A percentile compares a stretch with the other conserved stretches of the same genome.
Evolutionary conservation across 2,113 vertebrate species (phyloP).

Genomic region (Cacatua alba): DNA sequence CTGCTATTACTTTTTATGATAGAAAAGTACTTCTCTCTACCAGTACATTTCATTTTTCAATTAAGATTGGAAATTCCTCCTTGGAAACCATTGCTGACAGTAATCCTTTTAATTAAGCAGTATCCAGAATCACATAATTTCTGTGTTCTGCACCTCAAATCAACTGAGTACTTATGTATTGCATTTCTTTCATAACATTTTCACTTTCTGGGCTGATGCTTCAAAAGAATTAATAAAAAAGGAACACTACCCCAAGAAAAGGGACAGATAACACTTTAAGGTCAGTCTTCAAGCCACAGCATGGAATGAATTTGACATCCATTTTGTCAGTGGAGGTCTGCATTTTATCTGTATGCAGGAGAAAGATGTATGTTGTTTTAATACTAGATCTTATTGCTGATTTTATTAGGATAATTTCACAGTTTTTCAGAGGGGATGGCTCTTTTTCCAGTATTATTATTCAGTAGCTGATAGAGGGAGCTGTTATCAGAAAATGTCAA

Average conservation of each 20-base stretch:
- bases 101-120: conserved; percentile 11
- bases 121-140: neutral
- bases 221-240: neutral
- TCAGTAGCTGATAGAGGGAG: neutral
- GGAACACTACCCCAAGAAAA: neutral
- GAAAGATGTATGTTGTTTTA: neutral
- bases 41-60: neutral
- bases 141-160: neutral
- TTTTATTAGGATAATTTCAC: neutral
- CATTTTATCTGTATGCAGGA: neutral
- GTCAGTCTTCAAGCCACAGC: neutral
- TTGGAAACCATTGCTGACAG: neutral
- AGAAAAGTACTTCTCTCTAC: neutral
- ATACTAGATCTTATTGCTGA: neutral
- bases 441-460: neutral
- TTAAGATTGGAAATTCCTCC: neutral
- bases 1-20: neutral
- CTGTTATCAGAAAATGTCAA: neutral
- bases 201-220: neutral
- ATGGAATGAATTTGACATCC: neutral
- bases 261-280: neutral
- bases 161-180: neutral
- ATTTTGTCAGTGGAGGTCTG: neutral
- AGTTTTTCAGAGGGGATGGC: neutral
- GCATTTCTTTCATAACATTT: neutral